Conservation (phyloP, 2,888 invertebrate species). For the Scaptomyza flava region DNA sequence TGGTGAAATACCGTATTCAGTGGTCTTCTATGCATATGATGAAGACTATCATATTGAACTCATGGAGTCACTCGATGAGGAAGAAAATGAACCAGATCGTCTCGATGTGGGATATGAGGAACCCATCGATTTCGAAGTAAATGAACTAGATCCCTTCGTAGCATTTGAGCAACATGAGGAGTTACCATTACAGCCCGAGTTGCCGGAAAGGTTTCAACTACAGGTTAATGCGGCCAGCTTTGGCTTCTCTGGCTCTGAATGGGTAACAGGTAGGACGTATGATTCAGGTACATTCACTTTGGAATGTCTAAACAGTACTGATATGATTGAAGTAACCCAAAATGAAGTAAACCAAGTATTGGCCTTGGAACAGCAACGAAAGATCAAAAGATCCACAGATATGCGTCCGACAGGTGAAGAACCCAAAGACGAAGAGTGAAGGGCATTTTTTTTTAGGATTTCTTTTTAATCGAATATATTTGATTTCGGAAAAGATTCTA, state of each 20-base stretch:
- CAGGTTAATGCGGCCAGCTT: not conserved
- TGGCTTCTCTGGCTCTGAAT: not conserved
- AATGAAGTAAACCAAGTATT: constrained; percentile 32
- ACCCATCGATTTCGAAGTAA: no score
- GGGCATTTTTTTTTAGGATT: not conserved
- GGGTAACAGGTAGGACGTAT: not conserved
- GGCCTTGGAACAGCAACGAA: not conserved
- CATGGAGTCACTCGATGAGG: not conserved
- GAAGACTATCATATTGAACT: constrained; percentile 2
- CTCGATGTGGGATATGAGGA: no score
- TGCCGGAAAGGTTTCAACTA: not conserved
- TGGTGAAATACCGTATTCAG: not conserved
- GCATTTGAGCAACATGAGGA: not conserved
- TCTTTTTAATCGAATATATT: no score
- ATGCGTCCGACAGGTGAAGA: not conserved
- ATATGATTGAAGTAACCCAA: constrained; percentile 12
- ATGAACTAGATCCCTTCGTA: not conserved
- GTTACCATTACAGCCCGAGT: not conserved
- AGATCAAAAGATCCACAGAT: not conserved
- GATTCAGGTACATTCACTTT: constrained; percentile 10
- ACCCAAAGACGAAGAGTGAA: constrained; percentile 6
- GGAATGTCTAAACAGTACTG: not conserved
- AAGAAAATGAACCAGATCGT: not conserved
- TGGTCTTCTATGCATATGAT: not conserved
- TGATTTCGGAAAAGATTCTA: not conserved